Conservation (phyloP, 2,888 invertebrate genomes). For the Mythimna albipuncta region DNA sequence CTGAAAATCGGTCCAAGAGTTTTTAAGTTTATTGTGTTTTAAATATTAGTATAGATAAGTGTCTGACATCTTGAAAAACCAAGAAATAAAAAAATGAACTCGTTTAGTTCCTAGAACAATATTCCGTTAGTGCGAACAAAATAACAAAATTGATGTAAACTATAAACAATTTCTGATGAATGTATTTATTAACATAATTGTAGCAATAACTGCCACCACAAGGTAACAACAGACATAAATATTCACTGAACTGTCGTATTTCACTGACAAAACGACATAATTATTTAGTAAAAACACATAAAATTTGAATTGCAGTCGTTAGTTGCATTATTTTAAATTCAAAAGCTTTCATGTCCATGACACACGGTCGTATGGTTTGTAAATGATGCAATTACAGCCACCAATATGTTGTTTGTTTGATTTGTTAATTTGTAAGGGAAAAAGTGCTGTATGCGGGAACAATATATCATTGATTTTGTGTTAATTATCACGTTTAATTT, state of each 20-base stretch:
- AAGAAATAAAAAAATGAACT: neutral
- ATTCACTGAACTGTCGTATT: slow-evolving; percentile 56
- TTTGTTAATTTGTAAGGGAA: slow-evolving; percentile 59
- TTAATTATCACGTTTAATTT: slow-evolving; percentile 53
- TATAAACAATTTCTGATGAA: slow-evolving; percentile 39
- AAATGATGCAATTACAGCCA: slow-evolving; percentile 63
- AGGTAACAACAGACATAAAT: slow-evolving; percentile 49
- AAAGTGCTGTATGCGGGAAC: slow-evolving; percentile 56
- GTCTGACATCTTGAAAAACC: neutral
- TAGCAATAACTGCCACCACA: slow-evolving; percentile 29
- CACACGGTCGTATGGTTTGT: slow-evolving; percentile 53
- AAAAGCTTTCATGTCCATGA: slow-evolving; percentile 58
- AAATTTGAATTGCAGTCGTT: slow-evolving; percentile 59
- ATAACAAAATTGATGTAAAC: slow-evolving; percentile 28
- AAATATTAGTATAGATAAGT: no score
- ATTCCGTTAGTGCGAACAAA: neutral
- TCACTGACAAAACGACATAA: slow-evolving; percentile 55
- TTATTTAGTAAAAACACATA: slow-evolving; percentile 61
- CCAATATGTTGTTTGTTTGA: slow-evolving; percentile 63
- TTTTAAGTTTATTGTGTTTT: no score
- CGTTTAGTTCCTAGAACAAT: neutral
- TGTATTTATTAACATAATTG: slow-evolving; percentile 34
- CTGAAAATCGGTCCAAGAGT: no score
- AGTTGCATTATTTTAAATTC: slow-evolving; percentile 61
- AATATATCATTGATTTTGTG: slow-evolving; percentile 59